Percentiles rank a stretch among this genome's conserved stretches.
These are phyloP conservation scores for Ceratotherium simum DNA, from an alignment of 2,113 vertebrate genomes.

Conservation along the genomic window DNA sequence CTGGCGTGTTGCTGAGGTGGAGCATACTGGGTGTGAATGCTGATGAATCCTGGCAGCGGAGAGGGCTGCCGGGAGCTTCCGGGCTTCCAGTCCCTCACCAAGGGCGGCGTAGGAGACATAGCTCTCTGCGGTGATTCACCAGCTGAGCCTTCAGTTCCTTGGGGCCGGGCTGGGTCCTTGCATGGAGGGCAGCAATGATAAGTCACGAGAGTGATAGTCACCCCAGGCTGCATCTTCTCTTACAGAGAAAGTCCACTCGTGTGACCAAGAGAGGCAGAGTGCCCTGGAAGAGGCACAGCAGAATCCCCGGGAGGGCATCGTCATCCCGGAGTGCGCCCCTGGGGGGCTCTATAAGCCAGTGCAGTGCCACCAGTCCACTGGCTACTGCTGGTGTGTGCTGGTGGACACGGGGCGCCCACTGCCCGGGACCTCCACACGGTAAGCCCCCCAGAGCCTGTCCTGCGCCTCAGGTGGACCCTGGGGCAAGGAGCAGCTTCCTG, in stretches of 20 bases:
- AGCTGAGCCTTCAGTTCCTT: not conserved
- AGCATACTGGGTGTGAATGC: not conserved
- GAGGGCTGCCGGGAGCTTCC: not conserved
- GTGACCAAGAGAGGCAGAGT: conserved; percentile 97
- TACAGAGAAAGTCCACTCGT: conserved; percentile 98
- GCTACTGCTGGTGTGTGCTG: conserved; percentile 99
- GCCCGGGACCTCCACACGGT: conserved; percentile 97
- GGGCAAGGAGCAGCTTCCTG: not conserved
- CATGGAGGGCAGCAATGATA: not conserved
- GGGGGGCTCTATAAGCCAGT: conserved; percentile 96
- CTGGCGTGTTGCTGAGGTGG: not conserved
- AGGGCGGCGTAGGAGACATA: not conserved
- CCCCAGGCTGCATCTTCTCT: conserved; percentile 72
- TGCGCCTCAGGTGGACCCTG: not conserved
- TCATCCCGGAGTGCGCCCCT: conserved; percentile 96
- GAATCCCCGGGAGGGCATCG: conserved; percentile 94
- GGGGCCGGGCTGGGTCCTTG: not conserved
- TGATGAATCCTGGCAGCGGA: not conserved
- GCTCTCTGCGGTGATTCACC: not conserved
- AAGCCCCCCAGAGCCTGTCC: conserved; percentile 66
- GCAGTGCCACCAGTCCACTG: conserved; percentile 99
- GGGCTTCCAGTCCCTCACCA: not conserved
- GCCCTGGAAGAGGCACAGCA: conserved; percentile 94
- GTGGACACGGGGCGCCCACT: conserved; percentile 97
- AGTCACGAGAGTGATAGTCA: not conserved